A percentile compares a stretch with the other conserved stretches of the same genome.
phyloP scores from a whole-genome alignment of 2,797 vertebrate genomes.

The Protonibea diacanthus region DNA sequence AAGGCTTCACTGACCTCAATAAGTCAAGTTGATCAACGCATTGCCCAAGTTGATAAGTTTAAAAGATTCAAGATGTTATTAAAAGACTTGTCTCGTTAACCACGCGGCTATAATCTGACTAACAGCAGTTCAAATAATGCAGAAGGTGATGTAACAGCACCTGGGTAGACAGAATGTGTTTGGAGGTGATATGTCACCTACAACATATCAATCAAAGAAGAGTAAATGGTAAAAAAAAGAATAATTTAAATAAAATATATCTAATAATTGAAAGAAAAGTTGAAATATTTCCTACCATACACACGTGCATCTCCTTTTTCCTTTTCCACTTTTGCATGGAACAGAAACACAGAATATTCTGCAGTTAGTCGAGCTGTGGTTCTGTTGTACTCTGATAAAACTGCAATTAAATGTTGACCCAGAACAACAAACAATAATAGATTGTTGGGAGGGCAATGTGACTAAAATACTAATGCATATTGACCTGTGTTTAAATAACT shows the following conservation, averaged over 20 bases:
- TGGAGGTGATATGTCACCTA: constrained; percentile 15
- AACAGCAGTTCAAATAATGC: constrained; percentile 45
- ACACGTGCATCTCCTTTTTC: not conserved
- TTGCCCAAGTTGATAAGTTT: constrained; percentile 61
- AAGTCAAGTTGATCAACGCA: constrained; percentile 72
- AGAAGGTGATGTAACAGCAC: constrained; percentile 16
- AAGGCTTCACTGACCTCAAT: constrained; percentile 74
- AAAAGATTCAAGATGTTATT: constrained; percentile 71
- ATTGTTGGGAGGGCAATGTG: constrained; percentile 4
- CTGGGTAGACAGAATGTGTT: constrained; percentile 31
- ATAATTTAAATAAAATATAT: not conserved
- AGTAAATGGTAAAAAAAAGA: not conserved
- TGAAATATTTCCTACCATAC: not conserved
- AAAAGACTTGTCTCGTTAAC: constrained; percentile 62
- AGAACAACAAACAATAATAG: constrained; percentile 10
- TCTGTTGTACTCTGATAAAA: constrained; percentile 29
- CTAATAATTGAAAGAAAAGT: not conserved
- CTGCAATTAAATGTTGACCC: constrained; percentile 27
- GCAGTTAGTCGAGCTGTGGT: not conserved
- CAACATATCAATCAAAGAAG: constrained; percentile 31
- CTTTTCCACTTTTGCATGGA: constrained; percentile 5
- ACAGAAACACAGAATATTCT: not conserved
- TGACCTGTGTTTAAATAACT: constrained; percentile 1
- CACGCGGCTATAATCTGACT: constrained; percentile 43
- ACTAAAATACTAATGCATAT: constrained; percentile 29